These are phyloP conservation scores for Emmelina monodactyla DNA, from an alignment of 2,888 invertebrate genomes.

Conservation along the genomic window DNA sequence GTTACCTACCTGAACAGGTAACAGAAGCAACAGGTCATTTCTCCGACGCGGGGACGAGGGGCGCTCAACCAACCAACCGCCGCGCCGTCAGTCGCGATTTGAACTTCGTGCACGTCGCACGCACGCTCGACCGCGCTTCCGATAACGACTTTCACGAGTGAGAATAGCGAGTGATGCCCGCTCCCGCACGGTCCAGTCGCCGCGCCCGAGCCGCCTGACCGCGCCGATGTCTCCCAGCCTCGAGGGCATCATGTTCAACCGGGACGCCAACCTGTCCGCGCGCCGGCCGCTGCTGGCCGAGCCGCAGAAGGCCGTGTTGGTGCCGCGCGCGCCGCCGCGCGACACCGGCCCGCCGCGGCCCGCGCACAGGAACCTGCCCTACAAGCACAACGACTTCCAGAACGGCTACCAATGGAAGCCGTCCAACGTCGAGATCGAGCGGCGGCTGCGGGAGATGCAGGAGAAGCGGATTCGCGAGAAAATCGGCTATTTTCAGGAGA, in stretches of 20 bases:
- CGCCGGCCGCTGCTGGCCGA: constrained; percentile 58
- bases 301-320: constrained; percentile 52
- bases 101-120: constrained; percentile 22
- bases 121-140: constrained; percentile 25
- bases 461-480: constrained; percentile 52
- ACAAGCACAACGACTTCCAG: constrained; percentile 22
- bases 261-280: constrained; percentile 56
- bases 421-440: constrained; percentile 57
- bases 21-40: constrained; percentile 63
- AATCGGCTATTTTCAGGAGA: constrained; percentile 58
- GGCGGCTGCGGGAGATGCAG: constrained; percentile 47
- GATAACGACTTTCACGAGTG: constrained; percentile 23
- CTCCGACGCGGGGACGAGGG: constrained; percentile 43
- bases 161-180: constrained; percentile 49
- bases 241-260: constrained; percentile 61
- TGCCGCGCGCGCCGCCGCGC: constrained; percentile 53
- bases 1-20: constrained; percentile 53
- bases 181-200: constrained; percentile 39
- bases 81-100: constrained; percentile 34
- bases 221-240: constrained; percentile 61
- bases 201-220: constrained; percentile 33
- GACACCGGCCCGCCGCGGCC: constrained; percentile 45
- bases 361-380: constrained; percentile 35
- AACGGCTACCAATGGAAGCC: constrained; percentile 54
- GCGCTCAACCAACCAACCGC: too few relatives aligned